Base-by-base conservation (phyloP, 2,797 vertebrate species). In the Erpetoichthys calabaricus region DNA sequence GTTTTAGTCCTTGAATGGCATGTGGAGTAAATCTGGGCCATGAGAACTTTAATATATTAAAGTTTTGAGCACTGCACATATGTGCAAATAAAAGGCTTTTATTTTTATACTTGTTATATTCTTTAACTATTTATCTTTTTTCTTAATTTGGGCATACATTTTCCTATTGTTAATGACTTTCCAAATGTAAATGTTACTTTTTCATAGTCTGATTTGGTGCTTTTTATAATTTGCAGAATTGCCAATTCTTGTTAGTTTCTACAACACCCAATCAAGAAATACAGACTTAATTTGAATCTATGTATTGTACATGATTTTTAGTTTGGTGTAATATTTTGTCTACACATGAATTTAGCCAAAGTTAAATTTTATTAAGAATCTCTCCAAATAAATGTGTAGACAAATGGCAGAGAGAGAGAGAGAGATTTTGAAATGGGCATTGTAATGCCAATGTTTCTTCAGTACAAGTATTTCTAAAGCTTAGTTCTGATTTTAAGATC, bases 1-100 rank as follows among this genome's bases (percentile, higher is more conserved):
- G 7, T n/a, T 45, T 66, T 77, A 57, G 60, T 66, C 81, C 80
- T 81, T 81, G 77, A 82, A 62, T 73, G 79, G 80, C 80, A 65
- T 66, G 10, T 46, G 9, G 61, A 63, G 52, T 58, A 62, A 56
- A 61, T 56, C 61, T 67, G 62, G 57, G 71, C 74, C 71, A 75
- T 80, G 73, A 81, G 66, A 67, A 76, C 64, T 75, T 75, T 62
- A 47, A 71, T 68, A 53, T 69, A 65, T 72, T 43, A 66, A 69
- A 70, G 69, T 69, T 80, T 78, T 70, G 70, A 80, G 70, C 73
- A 68, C 67, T 68, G 62, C 56, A 63, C 5, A 43, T 7, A 67
- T 59, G 43, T 59, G 64, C 62, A 7, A 42, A 45, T 62, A 46
- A 57, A 45, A 52, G 53, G 63, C 57, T 61, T 59, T 60, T 67